Base-by-base conservation (phyloP, 2,797 vertebrate genomes). In the Dicrostonyx torquatus region DNA sequence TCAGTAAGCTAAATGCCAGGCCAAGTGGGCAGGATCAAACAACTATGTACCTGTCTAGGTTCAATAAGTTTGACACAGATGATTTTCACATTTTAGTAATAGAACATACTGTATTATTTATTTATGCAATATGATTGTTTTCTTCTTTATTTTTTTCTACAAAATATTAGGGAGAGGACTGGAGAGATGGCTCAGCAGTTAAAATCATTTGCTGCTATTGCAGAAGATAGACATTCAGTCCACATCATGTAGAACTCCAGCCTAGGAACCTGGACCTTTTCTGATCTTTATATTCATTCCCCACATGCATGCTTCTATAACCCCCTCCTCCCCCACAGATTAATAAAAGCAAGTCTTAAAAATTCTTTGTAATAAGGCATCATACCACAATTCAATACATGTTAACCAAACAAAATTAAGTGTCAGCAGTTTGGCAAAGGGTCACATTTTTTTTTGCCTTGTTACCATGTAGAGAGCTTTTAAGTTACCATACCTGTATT, bases 1-100 rank as follows among this genome's bases (percentile, higher is more conserved):
- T 37, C 8, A 4, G 29, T 18, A 5, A 72, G 10, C 10, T 80
- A 1, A 8, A 22, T 11, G 26, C 1, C 18, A 43, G 6, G 4
- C 17, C 43, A n/a, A 37, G 2, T 24, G 5, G 0, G 0, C 3
- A 0, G 13, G 3, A 1, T 1, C 6, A 14, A 2, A 11, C 48
- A 62, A 48, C 45, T 10, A 0, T 18, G 3, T 31, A 17, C 58
- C 14, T 43, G 31, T 66, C 13, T 79, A 58, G 12, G 53, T 2
- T 84, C 40, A 45, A 26, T 20, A 87, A 5, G 2, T 55, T 73
- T 83, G 37, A 50, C 8, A 82, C 31, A 78, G 48, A 40, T 6
- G 37, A 78, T 15, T 50, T 92, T 72, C 68, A 50, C 34, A 15
- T 58, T 37, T 12, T 78, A 91, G 45, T 17, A 64, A 29, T 58